phyloP scores from a whole-genome alignment of 2,888 invertebrate species.

The Penaeus monodon region DNA sequence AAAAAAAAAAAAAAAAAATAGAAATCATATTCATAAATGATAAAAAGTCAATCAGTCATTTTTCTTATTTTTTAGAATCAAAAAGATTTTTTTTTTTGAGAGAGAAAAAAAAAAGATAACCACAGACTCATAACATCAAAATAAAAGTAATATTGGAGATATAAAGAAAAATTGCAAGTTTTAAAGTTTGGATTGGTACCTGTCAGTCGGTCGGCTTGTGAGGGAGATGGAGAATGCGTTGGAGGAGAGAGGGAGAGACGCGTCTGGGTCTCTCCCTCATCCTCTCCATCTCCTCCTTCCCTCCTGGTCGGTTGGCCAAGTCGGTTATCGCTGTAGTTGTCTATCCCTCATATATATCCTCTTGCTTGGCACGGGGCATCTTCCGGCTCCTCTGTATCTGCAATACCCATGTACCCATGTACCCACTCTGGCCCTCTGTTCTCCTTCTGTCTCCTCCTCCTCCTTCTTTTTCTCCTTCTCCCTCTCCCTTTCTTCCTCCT shows the following conservation, averaged over 20 bases:
- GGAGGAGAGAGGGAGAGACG: too few species aligned
- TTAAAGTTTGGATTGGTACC: too few species aligned
- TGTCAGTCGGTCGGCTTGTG: too few species aligned
- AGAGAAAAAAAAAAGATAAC: too few species aligned
- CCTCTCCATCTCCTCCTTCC: slow-evolving; percentile 2
- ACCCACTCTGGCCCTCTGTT: background rate
- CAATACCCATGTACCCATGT: background rate
- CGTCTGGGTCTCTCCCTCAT: too few species aligned
- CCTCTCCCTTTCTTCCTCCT: background rate
- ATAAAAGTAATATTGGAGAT: slow-evolving; percentile 4
- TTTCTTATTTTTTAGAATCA: background rate
- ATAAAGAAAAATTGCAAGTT: background rate
- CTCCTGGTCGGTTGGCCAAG: slow-evolving; percentile 7
- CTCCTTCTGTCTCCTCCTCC: background rate
- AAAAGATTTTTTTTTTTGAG: too few species aligned
- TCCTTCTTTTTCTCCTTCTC: background rate
- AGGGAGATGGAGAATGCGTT: too few species aligned
- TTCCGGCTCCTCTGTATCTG: background rate
- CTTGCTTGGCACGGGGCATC: background rate
- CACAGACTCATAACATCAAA: background rate
- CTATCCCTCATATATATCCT: background rate
- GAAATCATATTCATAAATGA: background rate
- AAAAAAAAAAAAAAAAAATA: background rate
- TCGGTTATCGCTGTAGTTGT: slow-evolving; percentile 37
- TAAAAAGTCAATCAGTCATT: background rate